Evolutionary conservation across 2,113 vertebrate genomes (phyloP).

Genomic region (Gallinago undulata): DNA sequence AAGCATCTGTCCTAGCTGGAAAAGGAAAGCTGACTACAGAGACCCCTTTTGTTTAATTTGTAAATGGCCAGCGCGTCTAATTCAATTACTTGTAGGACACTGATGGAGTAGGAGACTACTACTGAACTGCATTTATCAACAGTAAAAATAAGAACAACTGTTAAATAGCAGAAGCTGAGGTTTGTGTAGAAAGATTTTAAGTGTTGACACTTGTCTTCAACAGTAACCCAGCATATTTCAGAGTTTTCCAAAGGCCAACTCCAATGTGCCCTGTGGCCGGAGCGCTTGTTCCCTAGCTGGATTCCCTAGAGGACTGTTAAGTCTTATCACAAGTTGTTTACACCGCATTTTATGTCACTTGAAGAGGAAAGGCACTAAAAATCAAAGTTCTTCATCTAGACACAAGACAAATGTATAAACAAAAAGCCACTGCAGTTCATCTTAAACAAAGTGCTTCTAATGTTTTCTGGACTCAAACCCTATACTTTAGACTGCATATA

Average conservation of each 20-base stretch:
- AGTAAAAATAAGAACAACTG: not conserved
- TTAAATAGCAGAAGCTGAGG: not conserved
- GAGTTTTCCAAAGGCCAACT: not conserved
- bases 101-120: not conserved
- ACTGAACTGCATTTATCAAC: not conserved
- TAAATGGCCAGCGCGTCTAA: not conserved
- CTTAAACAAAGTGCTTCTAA: not conserved
- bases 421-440: not conserved
- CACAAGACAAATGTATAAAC: not conserved
- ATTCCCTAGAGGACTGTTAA: not conserved
- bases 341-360: rapidly evolving
- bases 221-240: not conserved
- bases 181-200: not conserved
- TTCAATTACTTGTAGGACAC: not conserved
- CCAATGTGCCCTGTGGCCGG: not conserved
- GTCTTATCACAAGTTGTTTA: not conserved
- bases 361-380: not conserved
- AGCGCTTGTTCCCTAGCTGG: not conserved
- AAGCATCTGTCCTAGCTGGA: not conserved
- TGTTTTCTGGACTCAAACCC: not conserved
- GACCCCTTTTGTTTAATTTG: not conserved
- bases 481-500: not conserved
- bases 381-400: not conserved
- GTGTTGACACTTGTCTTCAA: not conserved
- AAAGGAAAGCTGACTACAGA: not conserved